Evolutionary conservation across 2,888 invertebrate species (phyloP), one percentile per base, ranked within the genome.

Genomic region (Allophyes oxyacanthae): DNA sequence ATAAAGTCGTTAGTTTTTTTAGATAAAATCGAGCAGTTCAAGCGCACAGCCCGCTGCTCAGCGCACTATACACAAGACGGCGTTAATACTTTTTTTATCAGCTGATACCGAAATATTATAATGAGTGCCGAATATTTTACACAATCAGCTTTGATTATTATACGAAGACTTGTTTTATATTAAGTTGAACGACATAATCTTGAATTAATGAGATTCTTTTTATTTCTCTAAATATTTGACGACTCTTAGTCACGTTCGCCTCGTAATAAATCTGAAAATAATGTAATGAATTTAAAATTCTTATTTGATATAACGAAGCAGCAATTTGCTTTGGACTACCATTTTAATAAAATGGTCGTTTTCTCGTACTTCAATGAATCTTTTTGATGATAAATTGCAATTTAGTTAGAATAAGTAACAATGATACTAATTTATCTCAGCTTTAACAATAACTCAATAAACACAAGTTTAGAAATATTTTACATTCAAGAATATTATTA

Each of bases 181-280:
- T 52, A 46, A 58, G 36, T 57, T 61, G 20, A 37, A 44, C 32
- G 48, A 51, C 33, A 20, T 56, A 41, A 58, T 51, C 52, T 54
- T 53, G 53, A 58, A 59, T 59, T 67, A 69, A 67, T 67, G 59
- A 63, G 49, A 42, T 59, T 49, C 54, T 59, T 72, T n/a, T 60
- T 67, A 49, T 54, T 54, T 54, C 10, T 58, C 10, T 34, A 50
- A 61, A 71, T 62, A 53, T 72, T 54, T 58, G 42, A 51, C 62
- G 48, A 52, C 46, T 64, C 41, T 72, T 41, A 60, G 69, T 70
- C 70, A 70, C 70, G 64, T 70, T 72, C 72, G 46, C 11, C 28
- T 43, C 15, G 4, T 41, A 63, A 51, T 54, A 50, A 20, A 38
- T 53, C 14, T 4, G 11, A 54, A 63, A 69, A 46, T 66, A 61